Conservation (phyloP, 2,888 invertebrate genomes). For the Platycheirus albimanus region DNA sequence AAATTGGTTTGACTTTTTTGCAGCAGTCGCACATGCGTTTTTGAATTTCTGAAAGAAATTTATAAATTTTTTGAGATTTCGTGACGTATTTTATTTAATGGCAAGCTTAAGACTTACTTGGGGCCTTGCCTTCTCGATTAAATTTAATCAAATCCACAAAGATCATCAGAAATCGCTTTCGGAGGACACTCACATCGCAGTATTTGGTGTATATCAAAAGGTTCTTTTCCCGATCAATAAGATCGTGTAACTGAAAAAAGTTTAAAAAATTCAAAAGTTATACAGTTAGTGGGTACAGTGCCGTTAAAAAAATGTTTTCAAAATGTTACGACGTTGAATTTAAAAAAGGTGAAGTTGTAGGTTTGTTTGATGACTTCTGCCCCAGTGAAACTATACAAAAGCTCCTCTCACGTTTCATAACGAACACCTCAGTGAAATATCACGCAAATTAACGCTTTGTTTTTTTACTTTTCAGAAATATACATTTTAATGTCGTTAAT, state of each 20-base stretch:
- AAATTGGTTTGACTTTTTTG: conserved; percentile 86
- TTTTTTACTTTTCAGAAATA: too few species aligned
- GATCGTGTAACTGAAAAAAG: conserved; percentile 75
- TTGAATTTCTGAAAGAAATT: conserved; percentile 75
- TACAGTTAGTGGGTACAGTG: too few species aligned
- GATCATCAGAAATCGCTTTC: conserved; percentile 79
- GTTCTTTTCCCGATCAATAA: conserved; percentile 81
- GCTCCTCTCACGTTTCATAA: too few species aligned
- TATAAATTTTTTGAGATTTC: not conserved
- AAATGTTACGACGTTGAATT: too few species aligned
- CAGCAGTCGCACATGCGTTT: conserved; percentile 85
- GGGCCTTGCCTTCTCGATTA: conserved; percentile 76
- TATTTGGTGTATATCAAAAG: conserved; percentile 79
- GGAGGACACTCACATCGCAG: conserved; percentile 80
- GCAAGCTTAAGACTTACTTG: conserved; percentile 75
- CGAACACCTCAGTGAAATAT: too few species aligned
- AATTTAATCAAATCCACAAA: conserved; percentile 81
- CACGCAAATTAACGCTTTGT: too few species aligned
- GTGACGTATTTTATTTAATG: not conserved
- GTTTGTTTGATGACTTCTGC: too few species aligned
- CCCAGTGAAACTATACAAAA: too few species aligned
- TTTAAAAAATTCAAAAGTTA: too few species aligned
- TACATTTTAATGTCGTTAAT: too few species aligned
- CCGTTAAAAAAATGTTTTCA: too few species aligned
- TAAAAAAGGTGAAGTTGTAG: too few species aligned